Conservation (phyloP, 2,113 vertebrate genomes). For the human (Homo sapiens) region DNA sequence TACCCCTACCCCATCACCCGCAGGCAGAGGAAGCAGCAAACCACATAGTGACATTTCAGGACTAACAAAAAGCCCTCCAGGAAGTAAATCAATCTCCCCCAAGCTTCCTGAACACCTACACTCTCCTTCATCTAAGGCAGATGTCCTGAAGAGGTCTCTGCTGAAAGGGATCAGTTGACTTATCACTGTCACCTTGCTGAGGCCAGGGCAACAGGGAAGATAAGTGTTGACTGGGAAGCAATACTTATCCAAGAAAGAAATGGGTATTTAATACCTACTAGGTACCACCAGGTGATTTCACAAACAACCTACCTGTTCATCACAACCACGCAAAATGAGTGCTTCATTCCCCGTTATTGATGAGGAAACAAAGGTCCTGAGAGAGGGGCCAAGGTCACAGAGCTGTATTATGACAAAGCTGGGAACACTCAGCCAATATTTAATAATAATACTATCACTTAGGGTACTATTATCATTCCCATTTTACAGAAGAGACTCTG, state of each 20-base stretch:
- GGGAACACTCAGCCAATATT: not conserved
- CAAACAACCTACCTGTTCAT: not conserved
- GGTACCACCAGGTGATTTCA: not conserved
- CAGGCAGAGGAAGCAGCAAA: not conserved
- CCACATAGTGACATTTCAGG: too few species aligned
- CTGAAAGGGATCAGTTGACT: too few species aligned
- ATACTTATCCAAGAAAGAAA: not conserved
- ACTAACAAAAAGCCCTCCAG: not conserved
- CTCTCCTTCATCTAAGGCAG: not conserved
- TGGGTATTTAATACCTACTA: not conserved
- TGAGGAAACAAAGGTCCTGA: not conserved
- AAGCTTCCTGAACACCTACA: not conserved
- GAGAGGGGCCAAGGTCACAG: not conserved
- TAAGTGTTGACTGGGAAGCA: too few species aligned
- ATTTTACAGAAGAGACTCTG: not conserved
- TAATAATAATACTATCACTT: not conserved
- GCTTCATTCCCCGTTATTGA: not conserved
- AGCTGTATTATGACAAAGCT: not conserved
- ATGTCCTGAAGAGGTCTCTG: not conserved
- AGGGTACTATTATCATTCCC: not conserved
- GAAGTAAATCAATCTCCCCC: not conserved
- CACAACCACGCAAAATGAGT: not conserved
- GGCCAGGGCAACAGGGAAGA: not conserved
- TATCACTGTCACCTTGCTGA: accelerated
- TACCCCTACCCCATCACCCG: not conserved